Base-by-base conservation (phyloP, 35 echinoderm and acorn worm genomes). In the Apostichopus japonicus region DNA sequence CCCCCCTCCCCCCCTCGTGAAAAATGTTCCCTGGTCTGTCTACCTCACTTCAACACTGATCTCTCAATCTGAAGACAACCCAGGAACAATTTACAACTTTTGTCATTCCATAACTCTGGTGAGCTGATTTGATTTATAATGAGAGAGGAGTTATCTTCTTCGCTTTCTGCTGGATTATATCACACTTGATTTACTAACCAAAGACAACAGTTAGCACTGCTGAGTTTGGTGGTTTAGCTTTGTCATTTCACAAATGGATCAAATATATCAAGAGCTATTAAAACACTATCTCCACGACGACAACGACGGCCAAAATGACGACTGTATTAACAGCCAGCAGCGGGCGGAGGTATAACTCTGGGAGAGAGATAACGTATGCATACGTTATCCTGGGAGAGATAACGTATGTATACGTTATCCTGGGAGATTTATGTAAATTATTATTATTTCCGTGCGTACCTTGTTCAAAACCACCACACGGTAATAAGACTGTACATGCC, bases 211-310 rank as follows among this genome's bases (percentile, higher is more conserved):
- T 75, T 75, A 75, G 71, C 71, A 15, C 13, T 75, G n/a, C 81
- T 19, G 81, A 22, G 53, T 23, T 10, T 59, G 56, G 13, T 23
- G 55, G 81, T 84, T 58, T 57, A 57, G 17, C 57, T 58, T 84
- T 22, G 53, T 58, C 54, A 84, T 84, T 84, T 84, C 33, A 21
- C 54, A 84, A 84, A 57, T 56, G 81, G 17, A 24, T 23, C 19
- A 58, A 24, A 84, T 84, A 84, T 58, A 84, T 84, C 81, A 84
- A 8, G 10, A 16, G 81, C 81, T 84, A 84, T 84, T 84, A 84
- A 57, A 84, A 84, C 54, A 57, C 81, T 58, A 84, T 84, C 81
- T 54, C 54, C 15, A 58, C 81, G 10, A 51, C 11, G 56, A 58
- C 81, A 7, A 51, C 11, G 54, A 82, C 17, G 79, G 1, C 33